Evolutionary conservation across 2,113 vertebrate genomes (phyloP).

Genomic region (Morone saxatilis): DNA sequence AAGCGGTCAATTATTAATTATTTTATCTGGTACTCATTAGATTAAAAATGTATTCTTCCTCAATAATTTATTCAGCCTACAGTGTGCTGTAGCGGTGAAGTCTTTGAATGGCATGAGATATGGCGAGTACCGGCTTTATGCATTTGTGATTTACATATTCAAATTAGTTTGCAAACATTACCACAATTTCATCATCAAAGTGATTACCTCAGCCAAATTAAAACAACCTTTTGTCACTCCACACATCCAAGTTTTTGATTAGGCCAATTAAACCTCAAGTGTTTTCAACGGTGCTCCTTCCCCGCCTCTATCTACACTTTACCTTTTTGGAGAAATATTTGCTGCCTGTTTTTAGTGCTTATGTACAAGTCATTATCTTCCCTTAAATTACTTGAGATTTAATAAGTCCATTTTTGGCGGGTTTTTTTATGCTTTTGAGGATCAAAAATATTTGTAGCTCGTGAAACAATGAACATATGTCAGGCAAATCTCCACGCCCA

Average conservation of each 20-base stretch:
- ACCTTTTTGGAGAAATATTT: slow-evolving; percentile 34
- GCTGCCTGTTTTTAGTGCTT: slow-evolving; percentile 33
- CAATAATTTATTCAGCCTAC: slow-evolving; percentile 62
- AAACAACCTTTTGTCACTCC: slow-evolving; percentile 71
- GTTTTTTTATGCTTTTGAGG: background rate
- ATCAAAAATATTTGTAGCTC: background rate
- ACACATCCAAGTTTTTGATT: slow-evolving; percentile 75
- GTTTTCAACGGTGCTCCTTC: slow-evolving; percentile 41
- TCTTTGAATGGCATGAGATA: slow-evolving; percentile 53
- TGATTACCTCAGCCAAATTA: slow-evolving; percentile 69
- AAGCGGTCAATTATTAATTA: slow-evolving; percentile 74
- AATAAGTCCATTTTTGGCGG: background rate
- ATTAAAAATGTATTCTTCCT: slow-evolving; percentile 71
- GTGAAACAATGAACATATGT: background rate
- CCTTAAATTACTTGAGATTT: background rate
- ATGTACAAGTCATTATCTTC: slow-evolving; percentile 17
- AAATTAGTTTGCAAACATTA: slow-evolving; percentile 70
- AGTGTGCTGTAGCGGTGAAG: background rate
- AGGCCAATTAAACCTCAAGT: slow-evolving; percentile 73
- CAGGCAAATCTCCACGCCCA: background rate
- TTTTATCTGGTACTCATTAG: slow-evolving; percentile 69
- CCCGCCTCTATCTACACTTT: slow-evolving; percentile 26
- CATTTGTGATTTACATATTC: slow-evolving; percentile 67
- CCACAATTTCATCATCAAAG: slow-evolving; percentile 70
- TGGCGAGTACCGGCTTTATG: slow-evolving; percentile 18